Conservation (phyloP, 2,888 invertebrate genomes). For the Podabrus alpinus region DNA sequence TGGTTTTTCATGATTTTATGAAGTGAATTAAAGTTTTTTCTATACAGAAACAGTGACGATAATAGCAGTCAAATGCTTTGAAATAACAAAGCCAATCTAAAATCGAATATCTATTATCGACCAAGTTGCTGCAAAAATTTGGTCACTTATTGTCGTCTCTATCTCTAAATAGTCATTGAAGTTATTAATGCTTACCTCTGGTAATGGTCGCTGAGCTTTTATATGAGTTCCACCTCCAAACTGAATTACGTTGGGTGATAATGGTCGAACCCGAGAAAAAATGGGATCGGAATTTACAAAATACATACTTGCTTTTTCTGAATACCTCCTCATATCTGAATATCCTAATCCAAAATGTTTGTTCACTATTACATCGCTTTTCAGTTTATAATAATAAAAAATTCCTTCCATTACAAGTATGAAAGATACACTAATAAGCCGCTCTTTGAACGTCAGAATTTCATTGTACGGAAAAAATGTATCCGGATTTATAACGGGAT, state of each 20-base stretch:
- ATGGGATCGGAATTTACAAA: background rate
- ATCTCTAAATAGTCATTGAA: background rate
- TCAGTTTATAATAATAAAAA: background rate
- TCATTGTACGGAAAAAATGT: background rate
- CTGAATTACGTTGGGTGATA: background rate
- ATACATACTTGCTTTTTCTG: background rate
- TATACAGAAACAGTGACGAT: too few relatives aligned
- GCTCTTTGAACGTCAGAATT: background rate
- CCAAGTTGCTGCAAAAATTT: too few relatives aligned
- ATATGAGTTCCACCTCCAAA: background rate
- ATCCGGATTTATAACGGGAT: background rate
- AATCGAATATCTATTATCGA: too few relatives aligned
- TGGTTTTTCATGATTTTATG: too few relatives aligned
- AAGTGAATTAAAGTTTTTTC: too few relatives aligned
- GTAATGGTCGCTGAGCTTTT: background rate
- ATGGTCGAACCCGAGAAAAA: background rate
- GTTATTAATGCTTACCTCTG: background rate
- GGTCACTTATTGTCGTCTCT: too few relatives aligned
- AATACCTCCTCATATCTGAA: slow-evolving; percentile 28
- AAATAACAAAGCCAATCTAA: too few relatives aligned
- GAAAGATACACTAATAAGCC: background rate
- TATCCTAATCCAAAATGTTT: slow-evolving; percentile 45
- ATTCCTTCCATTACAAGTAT: background rate
- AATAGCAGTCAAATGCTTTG: too few relatives aligned
- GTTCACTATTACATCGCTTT: background rate